Evolutionary conservation across 2,797 vertebrate species (phyloP).

Genomic region (Decapterus maruadsi): DNA sequence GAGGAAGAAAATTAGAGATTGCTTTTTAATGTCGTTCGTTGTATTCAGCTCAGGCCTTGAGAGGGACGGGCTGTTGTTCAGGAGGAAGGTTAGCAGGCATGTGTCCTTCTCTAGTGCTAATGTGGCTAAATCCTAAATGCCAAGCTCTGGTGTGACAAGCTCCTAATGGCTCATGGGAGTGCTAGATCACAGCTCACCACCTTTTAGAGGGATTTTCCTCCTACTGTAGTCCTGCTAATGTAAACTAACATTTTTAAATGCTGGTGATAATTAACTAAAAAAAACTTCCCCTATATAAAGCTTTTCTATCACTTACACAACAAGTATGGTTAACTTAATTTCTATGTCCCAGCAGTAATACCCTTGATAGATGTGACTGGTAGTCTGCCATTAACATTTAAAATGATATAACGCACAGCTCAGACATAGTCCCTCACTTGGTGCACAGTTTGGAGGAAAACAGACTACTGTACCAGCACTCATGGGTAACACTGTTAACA

Average conservation of each 20-base stretch:
- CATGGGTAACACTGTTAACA: constrained; percentile 60
- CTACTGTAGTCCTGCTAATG: not conserved
- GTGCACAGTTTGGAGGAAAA: constrained; percentile 34
- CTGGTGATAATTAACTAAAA: constrained; percentile 25
- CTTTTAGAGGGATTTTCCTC: not conserved
- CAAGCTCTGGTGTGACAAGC: constrained; percentile 5
- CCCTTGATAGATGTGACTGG: constrained; percentile 45
- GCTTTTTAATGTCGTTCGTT: not conserved
- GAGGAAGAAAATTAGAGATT: not conserved
- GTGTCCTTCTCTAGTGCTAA: not conserved
- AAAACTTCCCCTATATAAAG: constrained; percentile 24
- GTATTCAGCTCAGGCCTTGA: not conserved
- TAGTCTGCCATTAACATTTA: constrained; percentile 46
- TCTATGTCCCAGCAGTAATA: constrained; percentile 41
- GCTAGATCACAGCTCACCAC: constrained; percentile 1
- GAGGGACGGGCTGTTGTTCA: not conserved
- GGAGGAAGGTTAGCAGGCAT: not conserved
- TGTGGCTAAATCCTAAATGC: not conserved
- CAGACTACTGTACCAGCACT: constrained; percentile 53
- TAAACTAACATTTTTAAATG: constrained; percentile 17
- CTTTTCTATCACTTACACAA: constrained; percentile 38
- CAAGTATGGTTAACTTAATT: constrained; percentile 30
- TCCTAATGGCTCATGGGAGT: not conserved
- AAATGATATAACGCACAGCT: constrained; percentile 41
- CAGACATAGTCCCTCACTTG: constrained; percentile 23